A percentile compares a stretch with the other conserved stretches of the same genome.
Conservation (phyloP, 2,113 vertebrate species). For the Myxocyprinus asiaticus region DNA sequence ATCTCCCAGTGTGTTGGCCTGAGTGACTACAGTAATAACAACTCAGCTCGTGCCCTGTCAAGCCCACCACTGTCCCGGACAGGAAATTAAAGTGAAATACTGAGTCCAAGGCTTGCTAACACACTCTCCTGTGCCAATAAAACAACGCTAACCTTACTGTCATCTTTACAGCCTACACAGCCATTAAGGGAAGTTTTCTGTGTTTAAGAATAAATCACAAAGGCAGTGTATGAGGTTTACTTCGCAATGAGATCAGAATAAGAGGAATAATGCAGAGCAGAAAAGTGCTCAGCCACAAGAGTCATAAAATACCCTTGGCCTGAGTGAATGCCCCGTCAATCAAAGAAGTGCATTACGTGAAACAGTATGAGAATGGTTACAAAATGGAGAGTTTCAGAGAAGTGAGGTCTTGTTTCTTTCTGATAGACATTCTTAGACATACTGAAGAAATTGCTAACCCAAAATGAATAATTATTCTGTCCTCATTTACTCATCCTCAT, state of each 20-base stretch:
- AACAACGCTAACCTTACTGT: slow-evolving; percentile 52
- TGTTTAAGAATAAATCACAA: slow-evolving; percentile 52
- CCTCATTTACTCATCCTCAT: too few species aligned
- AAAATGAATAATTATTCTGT: too few species aligned
- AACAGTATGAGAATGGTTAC: not conserved
- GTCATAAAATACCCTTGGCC: slow-evolving; percentile 21
- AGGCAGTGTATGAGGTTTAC: slow-evolving; percentile 42
- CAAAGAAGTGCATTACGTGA: not conserved
- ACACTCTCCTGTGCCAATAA: slow-evolving; percentile 50
- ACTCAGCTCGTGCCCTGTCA: slow-evolving; percentile 28
- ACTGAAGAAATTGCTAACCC: too few species aligned
- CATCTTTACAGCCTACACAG: slow-evolving; percentile 57
- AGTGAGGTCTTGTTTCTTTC: too few species aligned
- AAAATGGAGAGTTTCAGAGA: too few species aligned
- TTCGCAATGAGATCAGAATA: slow-evolving; percentile 38
- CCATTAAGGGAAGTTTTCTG: slow-evolving; percentile 53
- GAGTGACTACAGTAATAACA: slow-evolving; percentile 51
- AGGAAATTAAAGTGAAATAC: slow-evolving; percentile 61
- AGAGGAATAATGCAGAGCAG: slow-evolving; percentile 34
- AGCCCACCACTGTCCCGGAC: slow-evolving; percentile 42
- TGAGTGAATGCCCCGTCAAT: slow-evolving; percentile 20
- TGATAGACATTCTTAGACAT: too few species aligned
- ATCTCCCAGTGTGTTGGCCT: slow-evolving; percentile 37
- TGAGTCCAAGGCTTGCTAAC: slow-evolving; percentile 25
- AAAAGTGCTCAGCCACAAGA: slow-evolving; percentile 18